Conservation (phyloP, 2,888 invertebrate genomes). For the Hemithea aestivaria region DNA sequence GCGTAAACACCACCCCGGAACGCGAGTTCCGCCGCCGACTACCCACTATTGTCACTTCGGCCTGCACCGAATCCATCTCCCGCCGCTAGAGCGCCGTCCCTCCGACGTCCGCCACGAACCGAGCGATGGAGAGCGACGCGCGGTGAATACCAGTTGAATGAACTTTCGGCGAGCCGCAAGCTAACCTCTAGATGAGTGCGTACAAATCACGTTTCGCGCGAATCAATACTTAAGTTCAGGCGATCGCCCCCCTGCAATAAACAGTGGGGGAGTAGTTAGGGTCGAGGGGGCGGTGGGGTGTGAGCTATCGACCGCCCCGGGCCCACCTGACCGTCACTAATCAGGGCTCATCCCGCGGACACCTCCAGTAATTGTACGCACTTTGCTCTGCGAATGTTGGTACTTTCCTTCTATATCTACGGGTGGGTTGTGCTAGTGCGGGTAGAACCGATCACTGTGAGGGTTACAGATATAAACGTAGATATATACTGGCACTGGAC, state of each 20-base stretch:
- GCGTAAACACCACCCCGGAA: constrained; percentile 66
- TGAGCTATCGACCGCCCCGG: constrained; percentile 60
- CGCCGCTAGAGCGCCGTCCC: background rate
- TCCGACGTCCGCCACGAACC: constrained; percentile 2
- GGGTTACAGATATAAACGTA: constrained; percentile 26
- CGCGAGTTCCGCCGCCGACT: constrained; percentile 28
- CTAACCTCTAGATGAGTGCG: constrained; percentile 76
- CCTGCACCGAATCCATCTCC: constrained; percentile 13
- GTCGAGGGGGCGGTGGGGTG: constrained; percentile 43
- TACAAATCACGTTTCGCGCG: constrained; percentile 80
- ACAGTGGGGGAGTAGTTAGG: constrained; percentile 66
- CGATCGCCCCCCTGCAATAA: constrained; percentile 76
- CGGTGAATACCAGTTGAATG: constrained; percentile 36
- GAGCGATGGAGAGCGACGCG: constrained; percentile 34
- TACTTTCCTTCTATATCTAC: constrained; percentile 34
- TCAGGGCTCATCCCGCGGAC: constrained; percentile 77
- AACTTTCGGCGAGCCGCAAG: constrained; percentile 54
- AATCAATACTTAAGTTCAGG: constrained; percentile 79
- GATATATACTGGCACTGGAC: constrained; percentile 30
- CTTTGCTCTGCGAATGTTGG: constrained; percentile 49
- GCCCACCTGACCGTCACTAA: constrained; percentile 78
- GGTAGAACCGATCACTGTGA: constrained; percentile 25
- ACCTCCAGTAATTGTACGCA: constrained; percentile 73
- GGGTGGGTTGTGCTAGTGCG: constrained; percentile 23
- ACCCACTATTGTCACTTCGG: constrained; percentile 33